These are phyloP conservation scores for Volucella zonaria DNA, from an alignment of 2,888 invertebrate genomes.

Conservation along the genomic window DNA sequence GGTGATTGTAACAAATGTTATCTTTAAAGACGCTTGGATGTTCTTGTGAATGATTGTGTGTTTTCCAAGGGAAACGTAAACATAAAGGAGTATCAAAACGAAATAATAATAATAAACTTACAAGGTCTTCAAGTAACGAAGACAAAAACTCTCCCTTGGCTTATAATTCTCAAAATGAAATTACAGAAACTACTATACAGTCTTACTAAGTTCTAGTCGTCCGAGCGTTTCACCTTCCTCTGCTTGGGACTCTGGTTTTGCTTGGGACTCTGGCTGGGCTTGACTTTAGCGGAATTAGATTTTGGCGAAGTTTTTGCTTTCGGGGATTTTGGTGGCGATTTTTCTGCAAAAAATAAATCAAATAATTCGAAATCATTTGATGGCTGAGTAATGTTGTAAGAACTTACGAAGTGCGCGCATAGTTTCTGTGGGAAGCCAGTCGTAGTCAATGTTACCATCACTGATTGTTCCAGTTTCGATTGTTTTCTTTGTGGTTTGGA, in stretches of 20 bases:
- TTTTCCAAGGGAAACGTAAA: constrained; percentile 47
- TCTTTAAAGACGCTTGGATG: constrained; percentile 23
- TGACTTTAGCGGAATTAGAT: constrained; percentile 82
- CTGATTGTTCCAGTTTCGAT: constrained; percentile 96
- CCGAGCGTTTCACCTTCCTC: constrained; percentile 90
- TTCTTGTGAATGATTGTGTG: constrained; percentile 44
- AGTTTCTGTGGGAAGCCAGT: constrained; percentile 98
- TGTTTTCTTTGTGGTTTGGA: constrained; percentile 84
- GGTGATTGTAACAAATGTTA: constrained; percentile 43
- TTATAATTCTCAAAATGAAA: constrained; percentile 64
- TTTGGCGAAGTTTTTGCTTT: constrained; percentile 85
- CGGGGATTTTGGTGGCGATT: constrained; percentile 86
- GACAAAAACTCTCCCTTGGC: constrained; percentile 65
- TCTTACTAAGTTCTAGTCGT: constrained; percentile 83
- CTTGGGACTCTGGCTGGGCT: constrained; percentile 87
- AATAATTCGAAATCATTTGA: constrained; percentile 1
- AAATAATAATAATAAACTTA: constrained; percentile 29
- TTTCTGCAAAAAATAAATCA: constrained; percentile 84
- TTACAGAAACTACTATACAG: constrained; percentile 71
- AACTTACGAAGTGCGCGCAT: constrained; percentile 91
- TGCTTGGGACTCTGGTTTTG: constrained; percentile 88
- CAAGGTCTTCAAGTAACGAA: constrained; percentile 74
- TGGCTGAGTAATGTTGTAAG: background rate
- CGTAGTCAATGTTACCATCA: constrained; percentile 96
- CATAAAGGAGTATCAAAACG: constrained; percentile 63